Conservation (phyloP, 2,113 vertebrate species). For the Loxodonta africana region DNA sequence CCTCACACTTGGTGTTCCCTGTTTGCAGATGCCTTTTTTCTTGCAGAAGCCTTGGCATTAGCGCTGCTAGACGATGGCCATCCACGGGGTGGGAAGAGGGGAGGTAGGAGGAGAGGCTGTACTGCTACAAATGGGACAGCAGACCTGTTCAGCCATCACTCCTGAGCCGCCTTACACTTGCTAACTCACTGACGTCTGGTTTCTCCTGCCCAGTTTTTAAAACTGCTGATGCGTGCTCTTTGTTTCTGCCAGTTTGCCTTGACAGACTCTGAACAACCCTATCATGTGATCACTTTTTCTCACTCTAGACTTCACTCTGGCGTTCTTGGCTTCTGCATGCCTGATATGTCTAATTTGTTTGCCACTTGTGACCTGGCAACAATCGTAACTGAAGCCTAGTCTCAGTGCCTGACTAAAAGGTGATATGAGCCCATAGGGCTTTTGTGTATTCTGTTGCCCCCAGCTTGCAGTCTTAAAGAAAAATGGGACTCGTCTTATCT, state of each 20-base stretch:
- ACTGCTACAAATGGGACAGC: neutral
- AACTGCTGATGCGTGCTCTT: neutral
- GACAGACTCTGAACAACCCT: neutral
- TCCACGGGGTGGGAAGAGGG: neutral
- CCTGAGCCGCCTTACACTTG: neutral
- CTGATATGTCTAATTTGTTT: neutral
- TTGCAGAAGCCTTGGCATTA: neutral
- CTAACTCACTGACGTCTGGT: neutral
- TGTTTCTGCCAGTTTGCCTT: neutral
- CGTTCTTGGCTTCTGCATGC: neutral
- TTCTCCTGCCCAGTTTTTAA: conserved; percentile 13
- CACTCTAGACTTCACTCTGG: neutral
- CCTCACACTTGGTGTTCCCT: neutral
- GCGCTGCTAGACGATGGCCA: neutral
- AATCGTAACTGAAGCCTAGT: neutral
- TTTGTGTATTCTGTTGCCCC: neutral
- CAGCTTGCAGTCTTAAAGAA: neutral
- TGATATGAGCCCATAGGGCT: neutral
- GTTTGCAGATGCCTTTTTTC: neutral
- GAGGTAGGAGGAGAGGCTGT: neutral
- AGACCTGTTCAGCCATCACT: neutral
- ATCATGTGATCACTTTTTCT: neutral
- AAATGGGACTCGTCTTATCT: neutral
- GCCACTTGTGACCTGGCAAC: neutral
- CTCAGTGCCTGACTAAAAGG: neutral